Conservation (phyloP, 2,797 vertebrate species). For the Otolemur crassicaudatus region DNA sequence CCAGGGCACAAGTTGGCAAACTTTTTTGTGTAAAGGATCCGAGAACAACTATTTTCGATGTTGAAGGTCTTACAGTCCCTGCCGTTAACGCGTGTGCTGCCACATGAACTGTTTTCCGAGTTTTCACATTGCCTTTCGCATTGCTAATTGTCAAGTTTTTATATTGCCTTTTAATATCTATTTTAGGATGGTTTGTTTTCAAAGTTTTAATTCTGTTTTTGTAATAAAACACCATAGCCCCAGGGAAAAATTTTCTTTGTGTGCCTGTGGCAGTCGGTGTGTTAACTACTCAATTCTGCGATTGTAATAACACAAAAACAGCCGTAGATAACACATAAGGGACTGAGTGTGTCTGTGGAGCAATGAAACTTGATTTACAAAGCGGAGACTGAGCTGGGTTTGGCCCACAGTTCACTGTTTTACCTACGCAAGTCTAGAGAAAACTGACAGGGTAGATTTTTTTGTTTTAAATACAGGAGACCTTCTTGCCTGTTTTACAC, state of each 20-base stretch:
- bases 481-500: background rate
- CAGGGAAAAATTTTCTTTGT: no score
- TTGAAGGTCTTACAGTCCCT: background rate
- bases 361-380: background rate
- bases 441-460: background rate
- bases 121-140: no score
- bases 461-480: background rate
- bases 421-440: background rate
- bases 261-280: no score
- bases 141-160: no score
- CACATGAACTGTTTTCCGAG: no score
- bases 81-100: no score
- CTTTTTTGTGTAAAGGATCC: background rate
- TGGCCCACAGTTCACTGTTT: background rate
- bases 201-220: no score
- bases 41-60: background rate
- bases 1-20: background rate
- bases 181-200: no score
- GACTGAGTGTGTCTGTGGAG: background rate
- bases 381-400: background rate
- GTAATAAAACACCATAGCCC: no score
- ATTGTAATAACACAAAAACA: background rate
- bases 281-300: background rate
- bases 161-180: no score
- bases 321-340: background rate